Evolutionary conservation across 1,140 invertebrate genomes (phyloP), one percentile per base, ranked within the genome.

Genomic region (Helicoverpa zea): DNA sequence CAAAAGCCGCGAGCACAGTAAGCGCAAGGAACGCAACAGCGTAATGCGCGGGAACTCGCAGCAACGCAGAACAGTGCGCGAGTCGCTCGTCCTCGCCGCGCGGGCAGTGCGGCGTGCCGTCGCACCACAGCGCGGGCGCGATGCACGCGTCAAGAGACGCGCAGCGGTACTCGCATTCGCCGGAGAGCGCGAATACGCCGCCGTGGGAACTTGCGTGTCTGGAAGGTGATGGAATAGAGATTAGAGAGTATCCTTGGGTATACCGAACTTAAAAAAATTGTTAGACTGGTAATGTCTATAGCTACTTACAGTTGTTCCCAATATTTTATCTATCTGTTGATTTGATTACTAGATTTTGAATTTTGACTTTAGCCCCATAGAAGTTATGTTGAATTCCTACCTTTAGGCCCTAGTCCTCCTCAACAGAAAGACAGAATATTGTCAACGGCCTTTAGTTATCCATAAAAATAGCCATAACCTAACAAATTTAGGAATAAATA

Each of bases 111-210:
- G 96, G 95, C 13, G 96, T 94, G 0, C 98, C 98, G 87, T 99
- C 98, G 90, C 98, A 99, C 98, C 98, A 98, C 10, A 99, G 96
- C n/a, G 97, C 97, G 0, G 97, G 96, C 86, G 98, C 98, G 86
- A 99, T 98, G 92, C 98, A 99, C 3, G 98, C 98, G 87, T 98
- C 97, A 79, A 99, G 89, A 77, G 98, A 98, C 0, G 98, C 97
- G 90, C 98, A 99, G 30, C 97, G 96, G 87, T 97, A 97, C 80
- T 96, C 96, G 86, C 98, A 98, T 82, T 98, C 97, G 16, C 97
- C 96, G 51, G 96, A 95, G 86, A 96, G 91, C 30, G 96, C 96
- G 82, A 96, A 95, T 2, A 96, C 95, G 10, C 95, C 96, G 3
- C 95, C 88, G 12, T 95, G 93, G 2, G 85, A 84, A 29, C 88